phyloP scores from a whole-genome alignment of 30 jellyfish, hydroid and myxozoan genomes.

The Cassiopea xamachana region DNA sequence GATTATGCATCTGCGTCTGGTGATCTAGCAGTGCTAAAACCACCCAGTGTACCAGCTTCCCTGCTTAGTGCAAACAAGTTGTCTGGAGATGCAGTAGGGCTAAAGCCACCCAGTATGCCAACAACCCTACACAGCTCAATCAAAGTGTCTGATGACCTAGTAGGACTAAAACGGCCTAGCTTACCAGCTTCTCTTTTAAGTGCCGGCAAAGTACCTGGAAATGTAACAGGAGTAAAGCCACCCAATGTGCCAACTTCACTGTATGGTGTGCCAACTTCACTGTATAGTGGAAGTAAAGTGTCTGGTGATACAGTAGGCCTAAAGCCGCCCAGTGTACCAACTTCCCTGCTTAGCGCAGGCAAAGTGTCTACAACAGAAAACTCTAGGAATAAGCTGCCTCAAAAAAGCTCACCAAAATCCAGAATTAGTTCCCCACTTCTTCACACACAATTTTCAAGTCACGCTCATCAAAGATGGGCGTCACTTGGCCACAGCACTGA shows the following conservation, averaged over 20 bases:
- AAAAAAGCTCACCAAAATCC: conserved; percentile 17
- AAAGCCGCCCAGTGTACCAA: background rate
- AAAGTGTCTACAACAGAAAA: background rate
- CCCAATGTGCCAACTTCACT: too few relatives aligned
- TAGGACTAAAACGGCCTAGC: too few relatives aligned
- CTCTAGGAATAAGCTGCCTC: background rate
- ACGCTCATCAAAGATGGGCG: background rate
- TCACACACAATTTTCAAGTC: conserved; percentile 14
- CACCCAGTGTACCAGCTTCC: background rate
- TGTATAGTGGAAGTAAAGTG: too few relatives aligned
- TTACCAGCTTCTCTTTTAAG: too few relatives aligned
- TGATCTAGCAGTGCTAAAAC: background rate
- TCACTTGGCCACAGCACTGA: background rate
- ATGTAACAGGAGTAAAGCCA: too few relatives aligned
- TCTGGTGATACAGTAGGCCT: background rate
- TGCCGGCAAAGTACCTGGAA: too few relatives aligned
- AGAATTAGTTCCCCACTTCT: background rate
- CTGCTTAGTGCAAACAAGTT: too few relatives aligned
- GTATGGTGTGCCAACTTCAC: too few relatives aligned
- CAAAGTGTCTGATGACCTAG: too few relatives aligned
- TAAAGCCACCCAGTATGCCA: too few relatives aligned
- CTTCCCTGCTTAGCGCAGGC: background rate
- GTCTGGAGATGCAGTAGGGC: too few relatives aligned
- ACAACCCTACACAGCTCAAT: too few relatives aligned
- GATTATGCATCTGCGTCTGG: conserved; percentile 61